phyloP scores from a whole-genome alignment of 2,888 invertebrate genomes.

The Nomada fucata region DNA sequence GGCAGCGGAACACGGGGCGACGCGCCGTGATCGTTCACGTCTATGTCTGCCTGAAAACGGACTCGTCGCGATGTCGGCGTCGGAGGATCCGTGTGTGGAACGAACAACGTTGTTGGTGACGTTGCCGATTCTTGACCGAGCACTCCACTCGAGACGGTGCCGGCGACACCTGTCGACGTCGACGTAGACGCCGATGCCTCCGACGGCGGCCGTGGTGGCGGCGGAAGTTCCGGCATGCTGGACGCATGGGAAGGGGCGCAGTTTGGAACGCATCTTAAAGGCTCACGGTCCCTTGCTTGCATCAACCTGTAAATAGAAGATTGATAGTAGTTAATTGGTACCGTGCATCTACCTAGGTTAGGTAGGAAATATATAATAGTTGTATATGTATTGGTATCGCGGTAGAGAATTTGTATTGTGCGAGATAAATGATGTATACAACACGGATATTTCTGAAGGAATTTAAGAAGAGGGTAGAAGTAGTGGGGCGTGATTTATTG shows the following conservation, averaged over 20 bases:
- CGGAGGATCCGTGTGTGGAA: constrained; percentile 73
- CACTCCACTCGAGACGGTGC: constrained; percentile 44
- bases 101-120: constrained; percentile 52
- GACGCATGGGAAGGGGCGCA: constrained; percentile 85
- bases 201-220: constrained; percentile 79
- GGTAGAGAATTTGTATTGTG: too few species aligned
- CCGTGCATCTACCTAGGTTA: not conserved
- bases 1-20: constrained; percentile 73
- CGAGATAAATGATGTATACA: too few species aligned
- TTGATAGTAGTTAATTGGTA: not conserved
- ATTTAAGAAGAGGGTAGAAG: too few species aligned
- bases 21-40: constrained; percentile 64
- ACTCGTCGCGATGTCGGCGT: constrained; percentile 84
- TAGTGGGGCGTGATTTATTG: too few species aligned
- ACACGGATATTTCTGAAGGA: too few species aligned
- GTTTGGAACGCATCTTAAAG: constrained; percentile 84
- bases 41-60: constrained; percentile 85
- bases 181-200: constrained; percentile 66
- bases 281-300: constrained; percentile 86
- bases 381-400: too few species aligned
- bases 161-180: constrained; percentile 53
- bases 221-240: constrained; percentile 88
- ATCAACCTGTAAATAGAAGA: constrained; percentile 83
- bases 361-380: too few species aligned
- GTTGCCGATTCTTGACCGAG: constrained; percentile 58